Evolutionary conservation across 2,888 invertebrate genomes (phyloP).

Genomic region (Phorcus lineatus): DNA sequence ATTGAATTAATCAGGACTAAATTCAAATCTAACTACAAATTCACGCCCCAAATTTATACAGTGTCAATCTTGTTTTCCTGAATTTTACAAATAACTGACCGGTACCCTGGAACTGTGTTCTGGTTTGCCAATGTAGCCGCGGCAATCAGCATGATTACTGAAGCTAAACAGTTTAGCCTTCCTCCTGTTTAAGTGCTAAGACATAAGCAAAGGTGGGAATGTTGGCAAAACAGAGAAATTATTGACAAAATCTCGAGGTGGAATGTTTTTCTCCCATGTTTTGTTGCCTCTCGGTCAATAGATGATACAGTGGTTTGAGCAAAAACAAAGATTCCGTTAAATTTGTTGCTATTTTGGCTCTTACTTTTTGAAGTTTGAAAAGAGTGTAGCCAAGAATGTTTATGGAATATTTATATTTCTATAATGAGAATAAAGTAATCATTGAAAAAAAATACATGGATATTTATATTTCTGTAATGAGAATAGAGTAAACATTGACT

Average conservation of each 20-base stretch:
- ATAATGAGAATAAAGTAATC: too few relatives aligned
- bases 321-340: not conserved
- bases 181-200: not conserved
- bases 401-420: too few relatives aligned
- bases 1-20: too few relatives aligned
- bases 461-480: too few relatives aligned
- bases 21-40: too few relatives aligned
- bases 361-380: not conserved
- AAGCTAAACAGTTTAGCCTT: not conserved
- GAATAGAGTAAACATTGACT: too few relatives aligned
- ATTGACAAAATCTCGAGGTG: not conserved
- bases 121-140: not conserved
- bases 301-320: not conserved
- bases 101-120: not conserved
- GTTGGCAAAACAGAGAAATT: conserved; percentile 7
- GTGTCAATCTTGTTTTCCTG: too few relatives aligned
- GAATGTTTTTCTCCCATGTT: not conserved
- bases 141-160: not conserved
- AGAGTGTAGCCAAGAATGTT: not conserved
- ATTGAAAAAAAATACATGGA: too few relatives aligned
- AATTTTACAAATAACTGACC: not conserved
- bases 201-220: conserved; percentile 1
- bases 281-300: not conserved
- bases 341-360: not conserved
- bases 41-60: too few relatives aligned